phyloP scores from a whole-genome alignment of 2,888 invertebrate species.

The Elgonia sp. region DNA sequence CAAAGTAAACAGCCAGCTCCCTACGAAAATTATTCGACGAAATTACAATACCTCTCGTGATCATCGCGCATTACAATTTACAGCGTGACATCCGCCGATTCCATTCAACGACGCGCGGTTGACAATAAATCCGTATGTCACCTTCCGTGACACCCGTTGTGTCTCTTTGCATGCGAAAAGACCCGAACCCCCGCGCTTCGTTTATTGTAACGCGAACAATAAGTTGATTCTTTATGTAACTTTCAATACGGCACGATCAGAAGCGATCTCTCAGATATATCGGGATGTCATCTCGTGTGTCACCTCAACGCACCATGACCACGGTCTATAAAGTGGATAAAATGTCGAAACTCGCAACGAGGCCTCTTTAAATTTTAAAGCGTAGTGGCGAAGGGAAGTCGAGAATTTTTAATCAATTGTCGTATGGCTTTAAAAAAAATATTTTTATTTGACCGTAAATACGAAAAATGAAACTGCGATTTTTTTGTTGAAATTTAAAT shows the following conservation, averaged over 20 bases:
- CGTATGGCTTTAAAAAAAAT: slow-evolving; percentile 68
- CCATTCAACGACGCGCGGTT: too few species aligned
- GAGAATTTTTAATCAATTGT: slow-evolving; percentile 34
- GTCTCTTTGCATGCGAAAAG: slow-evolving; percentile 42
- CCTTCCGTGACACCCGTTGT: slow-evolving; percentile 45
- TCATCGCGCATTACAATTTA: slow-evolving; percentile 25
- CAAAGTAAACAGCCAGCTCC: too few species aligned
- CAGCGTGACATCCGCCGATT: slow-evolving; percentile 53
- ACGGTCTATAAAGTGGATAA: slow-evolving; percentile 55
- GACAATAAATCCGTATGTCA: too few species aligned
- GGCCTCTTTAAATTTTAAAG: slow-evolving; percentile 75
- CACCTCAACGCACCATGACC: slow-evolving; percentile 65
- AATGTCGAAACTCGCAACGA: slow-evolving; percentile 33
- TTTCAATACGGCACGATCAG: slow-evolving; percentile 46
- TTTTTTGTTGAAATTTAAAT: too few species aligned
- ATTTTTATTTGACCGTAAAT: too few species aligned
- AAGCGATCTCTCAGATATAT: not conserved
- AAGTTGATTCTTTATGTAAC: slow-evolving; percentile 64
- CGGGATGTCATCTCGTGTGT: slow-evolving; percentile 61
- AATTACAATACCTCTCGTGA: slow-evolving; percentile 34
- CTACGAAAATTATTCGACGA: slow-evolving; percentile 28
- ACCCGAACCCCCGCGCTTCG: slow-evolving; percentile 32
- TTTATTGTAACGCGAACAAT: slow-evolving; percentile 62
- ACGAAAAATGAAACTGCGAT: too few species aligned
- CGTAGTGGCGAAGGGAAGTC: not conserved